Base-by-base conservation (phyloP, 2,797 vertebrate species). In the Crypturellus tataupa region DNA sequence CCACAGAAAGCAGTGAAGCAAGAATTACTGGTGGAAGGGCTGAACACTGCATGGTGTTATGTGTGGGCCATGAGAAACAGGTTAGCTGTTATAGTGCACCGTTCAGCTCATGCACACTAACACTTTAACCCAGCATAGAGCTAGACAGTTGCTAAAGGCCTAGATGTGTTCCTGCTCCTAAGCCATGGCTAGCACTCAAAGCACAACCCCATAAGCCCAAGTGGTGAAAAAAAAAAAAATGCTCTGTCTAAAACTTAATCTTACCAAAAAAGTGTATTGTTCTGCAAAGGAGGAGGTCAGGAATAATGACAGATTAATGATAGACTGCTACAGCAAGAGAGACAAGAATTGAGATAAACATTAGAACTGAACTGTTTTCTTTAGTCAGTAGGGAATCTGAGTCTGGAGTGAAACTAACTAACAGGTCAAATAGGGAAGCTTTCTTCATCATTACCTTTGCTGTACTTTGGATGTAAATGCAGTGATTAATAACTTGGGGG, bases 141-240 rank as follows among this genome's bases (percentile, higher is more conserved):
- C 35, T 13, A 62, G 11, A 20, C 21, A 25, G 46, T 24, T 27
- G 5, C n/a, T 75, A 6, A 47, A 51, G 5, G 9, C 42, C 2
- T 44, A 53, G 9, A 39, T 21, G 60, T 4, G 0, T 24, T 69
- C 33, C 44, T 23, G 46, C 46, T 10, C 18, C 42, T 68, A 27
- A 1, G 1, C 40, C 53, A 75, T 6, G 68, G 39, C 64, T 37
- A 31, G 40, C 13, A 29, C 65, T 80, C 44, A 90, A 49, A 44
- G 27, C 83, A 53, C 18, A 42, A 62, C 3, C 3, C 27, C 33
- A 3, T 20, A 89, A 82, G 10, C 1, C 47, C 47, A 65, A 3
- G 3, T 70, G 35, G 60, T 24, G 80, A 89, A 87, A 89, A 87
- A 94, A 87, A 87, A 87, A 89, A 85, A 94, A 60, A 12, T 3